Base-by-base conservation (phyloP, 2,113 vertebrate genomes). In the Chaetops frenatus region DNA sequence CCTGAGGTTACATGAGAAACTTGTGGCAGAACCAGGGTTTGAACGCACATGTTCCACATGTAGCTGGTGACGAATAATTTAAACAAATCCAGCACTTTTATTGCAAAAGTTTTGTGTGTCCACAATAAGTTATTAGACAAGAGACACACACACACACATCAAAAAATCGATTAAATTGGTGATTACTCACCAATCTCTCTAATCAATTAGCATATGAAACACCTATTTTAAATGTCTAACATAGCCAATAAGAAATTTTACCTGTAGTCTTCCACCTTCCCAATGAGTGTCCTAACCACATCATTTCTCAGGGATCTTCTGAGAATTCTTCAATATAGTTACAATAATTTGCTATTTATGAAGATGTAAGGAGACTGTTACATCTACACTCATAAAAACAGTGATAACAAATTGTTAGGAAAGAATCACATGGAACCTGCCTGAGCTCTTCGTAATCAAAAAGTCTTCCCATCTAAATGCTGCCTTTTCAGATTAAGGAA, bases 1-100 rank as follows among this genome's bases (percentile, higher is more conserved):
- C 94, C 95, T 35, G 76, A 40, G 92, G 95, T 94, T 87, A 90
- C 40, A 6, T 35, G 92, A 93, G 92, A 90, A 92, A 80, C 56
- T 3, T 78, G 71, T 81, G 67, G 93, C 64, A 95, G 76, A 88
- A 77, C 51, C 36, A 93, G 40, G 67, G 86, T 64, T 33, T 88
- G 91, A 95, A 70, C 51, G 62, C 74, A 71, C 14, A 1, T 5
- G 6, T 82, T 92, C 74, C 69, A 53, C 58, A 60, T 7, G 9
- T 2, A 69, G 57, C 40, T 79, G 40, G 61, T 86, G 88, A 83
- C 1, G 0, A 88, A 60, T 28, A 36, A 44, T 78, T 86, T 44
- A 86, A 83, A 42, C 65, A 84, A 81, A 93, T 42, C 18, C 60
- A 74, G 38, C 2, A 7, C 60, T 64, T 86, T 23, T 56, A 23